These are phyloP conservation scores for Euura lappo DNA, from an alignment of 1,140 invertebrate genomes.

Conservation along the genomic window DNA sequence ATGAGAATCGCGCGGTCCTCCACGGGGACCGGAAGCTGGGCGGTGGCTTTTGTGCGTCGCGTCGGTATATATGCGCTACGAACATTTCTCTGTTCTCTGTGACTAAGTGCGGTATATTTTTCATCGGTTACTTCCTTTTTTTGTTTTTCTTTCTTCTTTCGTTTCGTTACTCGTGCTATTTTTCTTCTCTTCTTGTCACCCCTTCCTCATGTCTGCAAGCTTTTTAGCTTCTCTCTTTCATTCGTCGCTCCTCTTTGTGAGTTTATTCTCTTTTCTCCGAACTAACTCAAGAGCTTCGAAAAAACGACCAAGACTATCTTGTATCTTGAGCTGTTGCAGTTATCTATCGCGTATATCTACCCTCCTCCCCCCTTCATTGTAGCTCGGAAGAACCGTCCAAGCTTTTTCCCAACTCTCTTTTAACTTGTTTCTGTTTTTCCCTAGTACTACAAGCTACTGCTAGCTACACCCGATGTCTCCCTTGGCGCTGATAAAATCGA, in stretches of 20 bases:
- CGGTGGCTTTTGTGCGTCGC: slow-evolving; percentile 20
- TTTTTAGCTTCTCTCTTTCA: not conserved
- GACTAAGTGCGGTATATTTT: slow-evolving; percentile 23
- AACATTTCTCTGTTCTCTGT: too few species aligned
- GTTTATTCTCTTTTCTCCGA: not conserved
- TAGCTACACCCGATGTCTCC: not conserved
- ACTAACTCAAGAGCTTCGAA: not conserved
- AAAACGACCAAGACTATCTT: too few species aligned
- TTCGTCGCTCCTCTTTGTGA: not conserved
- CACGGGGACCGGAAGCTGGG: slow-evolving; percentile 13
- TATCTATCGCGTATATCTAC: not conserved
- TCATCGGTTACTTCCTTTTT: slow-evolving; percentile 9
- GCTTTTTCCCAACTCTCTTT: not conserved
- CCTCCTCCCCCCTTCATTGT: too few species aligned
- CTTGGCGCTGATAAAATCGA: slow-evolving; percentile 2
- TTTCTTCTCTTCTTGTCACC: not conserved
- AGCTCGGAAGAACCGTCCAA: not conserved
- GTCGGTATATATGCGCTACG: slow-evolving; percentile 14
- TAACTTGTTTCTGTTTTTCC: slow-evolving; percentile 5
- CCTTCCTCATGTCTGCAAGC: not conserved
- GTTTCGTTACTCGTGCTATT: not conserved
- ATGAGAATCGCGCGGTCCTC: slow-evolving; percentile 14
- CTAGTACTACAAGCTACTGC: not conserved
- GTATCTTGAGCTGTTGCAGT: not conserved
- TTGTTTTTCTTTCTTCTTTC: not conserved